Evolutionary conservation across 2,797 vertebrate genomes (phyloP), one percentile per base, ranked within the genome.

Genomic region (Ataeniobius toweri): DNA sequence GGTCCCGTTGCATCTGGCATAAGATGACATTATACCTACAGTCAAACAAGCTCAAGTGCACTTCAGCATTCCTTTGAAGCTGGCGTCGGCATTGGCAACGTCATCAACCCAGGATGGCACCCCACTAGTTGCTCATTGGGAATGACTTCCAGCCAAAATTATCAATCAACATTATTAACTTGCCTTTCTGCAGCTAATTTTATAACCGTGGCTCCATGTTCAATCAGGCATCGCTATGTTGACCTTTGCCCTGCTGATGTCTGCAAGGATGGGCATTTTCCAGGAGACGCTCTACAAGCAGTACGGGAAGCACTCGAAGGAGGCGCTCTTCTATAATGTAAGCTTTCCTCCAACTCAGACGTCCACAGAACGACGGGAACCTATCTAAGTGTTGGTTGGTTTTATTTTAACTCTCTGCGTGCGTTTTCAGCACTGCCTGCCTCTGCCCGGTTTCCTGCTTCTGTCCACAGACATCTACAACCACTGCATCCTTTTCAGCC

Each of bases 181-280:
- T 18, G 41, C 2, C 14, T 46, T 46, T 50, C 6, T 24, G 31
- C 39, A 2, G 22, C 56, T 63, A 18, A n/a, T 39, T 16, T 31
- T 8, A n/a, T 18, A 7, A 0, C 8, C 6, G 2, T 12, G 76
- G 2, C 16, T 28, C 50, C 69, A 13, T 88, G 39, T 84, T 73
- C 9, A 81, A 89, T 3, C 73, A 99, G 98, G 98, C 39, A 97
- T 99, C 0, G 94, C 79, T 6, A 98, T 99, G 9, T 91, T 99
- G 94, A 99, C 97, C 1, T 98, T 99, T 39, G 98, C 98, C 26
- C 95, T 99, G 82, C 93, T 99, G 77, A 96, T 98, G 97, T 99
- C 98, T 12, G 98, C 98, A 1, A 95, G 98, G 86, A 99, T 99
- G 98, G 98, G 98, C 0, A 98, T 99, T 87, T 99, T 99, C 91